Evolutionary conservation across 2,797 vertebrate species (phyloP).

Genomic region (Chelon auratus): DNA sequence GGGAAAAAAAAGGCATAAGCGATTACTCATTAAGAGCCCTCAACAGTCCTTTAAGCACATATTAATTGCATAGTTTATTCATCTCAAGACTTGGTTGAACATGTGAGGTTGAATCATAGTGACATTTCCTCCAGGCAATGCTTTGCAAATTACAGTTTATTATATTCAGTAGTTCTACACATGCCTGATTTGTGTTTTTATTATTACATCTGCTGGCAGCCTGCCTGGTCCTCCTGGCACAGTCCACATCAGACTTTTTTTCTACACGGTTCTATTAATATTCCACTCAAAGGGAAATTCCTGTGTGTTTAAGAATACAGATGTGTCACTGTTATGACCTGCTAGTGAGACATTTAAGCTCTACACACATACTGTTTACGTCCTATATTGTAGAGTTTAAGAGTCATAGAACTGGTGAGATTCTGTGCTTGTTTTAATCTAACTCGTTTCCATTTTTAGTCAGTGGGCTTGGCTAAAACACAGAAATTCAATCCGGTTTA

Average conservation of each 20-base stretch:
- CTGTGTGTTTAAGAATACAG: constrained; percentile 27
- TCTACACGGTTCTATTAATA: constrained; percentile 45
- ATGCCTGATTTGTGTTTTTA: constrained; percentile 54
- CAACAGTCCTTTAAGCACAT: constrained; percentile 42
- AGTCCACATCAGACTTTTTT: constrained; percentile 34
- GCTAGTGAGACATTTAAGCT: constrained; percentile 8
- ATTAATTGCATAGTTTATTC: constrained; percentile 59
- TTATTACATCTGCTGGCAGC: constrained; percentile 57
- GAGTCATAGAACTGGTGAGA: not conserved
- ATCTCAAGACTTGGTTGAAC: constrained; percentile 57
- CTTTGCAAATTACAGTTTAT: constrained; percentile 66
- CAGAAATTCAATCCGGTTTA: too few relatives aligned
- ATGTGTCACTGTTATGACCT: constrained; percentile 19
- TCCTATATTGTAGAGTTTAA: constrained; percentile 9
- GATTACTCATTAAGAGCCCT: constrained; percentile 34
- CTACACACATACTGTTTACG: constrained; percentile 15
- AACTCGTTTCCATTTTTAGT: too few relatives aligned
- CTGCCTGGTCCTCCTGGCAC: constrained; percentile 35
- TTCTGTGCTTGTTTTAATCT: constrained; percentile 21
- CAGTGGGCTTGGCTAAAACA: too few relatives aligned
- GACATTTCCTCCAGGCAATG: constrained; percentile 57
- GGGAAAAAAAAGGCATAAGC: constrained; percentile 10
- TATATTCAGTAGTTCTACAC: constrained; percentile 58
- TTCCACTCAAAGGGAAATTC: constrained; percentile 46
- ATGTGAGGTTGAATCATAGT: constrained; percentile 58